Conservation (phyloP, 2,888 invertebrate genomes). For the Epistrophe grossulariae region DNA sequence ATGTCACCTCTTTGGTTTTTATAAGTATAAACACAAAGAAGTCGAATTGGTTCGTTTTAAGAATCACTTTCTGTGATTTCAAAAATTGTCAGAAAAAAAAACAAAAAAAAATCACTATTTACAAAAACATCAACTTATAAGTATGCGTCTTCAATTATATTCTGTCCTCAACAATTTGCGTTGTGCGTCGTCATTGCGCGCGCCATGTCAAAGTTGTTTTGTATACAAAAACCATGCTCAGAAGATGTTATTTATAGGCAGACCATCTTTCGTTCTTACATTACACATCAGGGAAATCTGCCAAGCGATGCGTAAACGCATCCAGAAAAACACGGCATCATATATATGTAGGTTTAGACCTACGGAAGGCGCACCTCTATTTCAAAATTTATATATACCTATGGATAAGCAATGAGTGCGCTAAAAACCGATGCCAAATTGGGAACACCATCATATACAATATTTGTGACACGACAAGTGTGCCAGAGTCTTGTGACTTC, state of each 20-base stretch:
- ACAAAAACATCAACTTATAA: constrained; percentile 15
- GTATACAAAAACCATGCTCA: constrained; percentile 23
- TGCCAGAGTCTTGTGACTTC: constrained; percentile 51
- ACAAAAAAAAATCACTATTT: constrained; percentile 9
- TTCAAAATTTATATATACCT: not conserved
- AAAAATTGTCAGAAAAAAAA: constrained; percentile 4
- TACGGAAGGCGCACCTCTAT: constrained; percentile 22
- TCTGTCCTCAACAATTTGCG: constrained; percentile 18
- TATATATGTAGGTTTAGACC: not conserved
- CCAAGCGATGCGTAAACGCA: constrained; percentile 68
- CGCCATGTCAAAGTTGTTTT: constrained; percentile 58
- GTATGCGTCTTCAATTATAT: constrained; percentile 26
- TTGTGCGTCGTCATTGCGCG: constrained; percentile 29
- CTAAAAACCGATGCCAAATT: constrained; percentile 47
- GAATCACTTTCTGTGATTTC: constrained; percentile 33
- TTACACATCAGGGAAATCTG: constrained; percentile 21
- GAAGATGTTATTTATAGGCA: constrained; percentile 58
- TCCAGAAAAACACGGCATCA: constrained; percentile 34
- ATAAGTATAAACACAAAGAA: constrained; percentile 52
- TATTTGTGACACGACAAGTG: constrained; percentile 68
- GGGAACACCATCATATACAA: constrained; percentile 30
- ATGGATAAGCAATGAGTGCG: constrained; percentile 47
- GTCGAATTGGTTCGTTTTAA: constrained; percentile 18
- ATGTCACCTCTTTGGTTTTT: constrained; percentile 27
- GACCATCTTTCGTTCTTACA: constrained; percentile 28